Evolutionary conservation across 2,797 vertebrate genomes (phyloP).

Genomic region (Chaunax sp.): DNA sequence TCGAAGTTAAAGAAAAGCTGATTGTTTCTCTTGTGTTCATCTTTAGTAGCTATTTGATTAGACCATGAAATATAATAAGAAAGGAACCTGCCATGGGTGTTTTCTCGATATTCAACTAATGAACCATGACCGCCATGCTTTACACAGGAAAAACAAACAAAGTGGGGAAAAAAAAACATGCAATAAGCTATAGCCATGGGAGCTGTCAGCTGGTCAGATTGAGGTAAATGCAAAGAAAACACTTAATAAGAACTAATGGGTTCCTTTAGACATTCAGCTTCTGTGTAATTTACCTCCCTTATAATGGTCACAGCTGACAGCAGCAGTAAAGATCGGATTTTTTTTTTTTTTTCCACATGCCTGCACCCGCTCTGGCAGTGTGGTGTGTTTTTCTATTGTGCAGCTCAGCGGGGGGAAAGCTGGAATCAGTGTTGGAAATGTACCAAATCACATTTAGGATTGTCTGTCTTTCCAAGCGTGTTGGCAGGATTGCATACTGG

Average conservation of each 20-base stretch:
- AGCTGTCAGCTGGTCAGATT: conserved; percentile 31
- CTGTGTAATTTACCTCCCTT: conserved; percentile 46
- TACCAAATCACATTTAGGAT: conserved; percentile 46
- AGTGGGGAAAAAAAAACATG: conserved; percentile 4
- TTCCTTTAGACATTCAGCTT: conserved; percentile 22
- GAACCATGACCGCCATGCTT: conserved; percentile 33
- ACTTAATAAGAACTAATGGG: conserved; percentile 59
- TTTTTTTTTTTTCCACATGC: conserved; percentile 30
- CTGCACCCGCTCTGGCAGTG: conserved; percentile 27
- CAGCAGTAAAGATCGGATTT: conserved; percentile 37
- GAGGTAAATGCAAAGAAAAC: conserved; percentile 55
- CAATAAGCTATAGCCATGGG: conserved; percentile 25
- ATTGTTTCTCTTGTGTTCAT: conserved; percentile 11
- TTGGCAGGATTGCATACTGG: conserved; percentile 33
- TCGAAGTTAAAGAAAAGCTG: background rate
- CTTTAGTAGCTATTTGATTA: conserved; percentile 18
- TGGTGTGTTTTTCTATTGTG: conserved; percentile 27
- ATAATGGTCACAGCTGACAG: conserved; percentile 53
- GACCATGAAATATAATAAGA: conserved; percentile 22
- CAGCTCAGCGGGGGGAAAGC: conserved; percentile 10
- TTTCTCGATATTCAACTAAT: conserved; percentile 45
- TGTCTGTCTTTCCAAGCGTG: conserved; percentile 29
- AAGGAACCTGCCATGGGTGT: conserved; percentile 28
- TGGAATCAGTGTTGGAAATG: conserved; percentile 35
- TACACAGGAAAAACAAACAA: conserved; percentile 40